Percentiles rank a stretch among this genome's conserved stretches.
Evolutionary conservation across 2,888 invertebrate genomes (phyloP).

Genomic region (Acanthosoma haemorrhoidale): DNA sequence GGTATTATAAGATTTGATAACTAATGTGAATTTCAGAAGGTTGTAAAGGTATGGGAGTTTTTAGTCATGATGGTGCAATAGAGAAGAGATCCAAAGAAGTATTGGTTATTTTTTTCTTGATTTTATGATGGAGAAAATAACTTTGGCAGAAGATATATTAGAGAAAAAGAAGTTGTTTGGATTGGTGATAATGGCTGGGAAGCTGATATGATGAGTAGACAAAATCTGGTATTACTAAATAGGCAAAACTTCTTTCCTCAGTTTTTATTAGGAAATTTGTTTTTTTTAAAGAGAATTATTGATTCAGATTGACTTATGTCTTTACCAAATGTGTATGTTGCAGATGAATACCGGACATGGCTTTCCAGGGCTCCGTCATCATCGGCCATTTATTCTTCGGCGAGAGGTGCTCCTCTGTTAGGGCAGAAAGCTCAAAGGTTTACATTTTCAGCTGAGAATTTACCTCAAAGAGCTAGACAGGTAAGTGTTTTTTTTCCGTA

Average conservation of each 20-base stretch:
- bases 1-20: too few species aligned
- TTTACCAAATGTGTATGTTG: conserved; percentile 65
- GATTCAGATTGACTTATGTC: conserved; percentile 49
- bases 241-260: background rate
- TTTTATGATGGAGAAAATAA: too few species aligned
- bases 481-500: conserved; percentile 18
- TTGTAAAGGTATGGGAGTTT: too few species aligned
- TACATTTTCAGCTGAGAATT: conserved; percentile 85
- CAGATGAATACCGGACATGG: conserved; percentile 92
- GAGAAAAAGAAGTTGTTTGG: too few species aligned
- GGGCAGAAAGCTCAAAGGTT: conserved; percentile 65
- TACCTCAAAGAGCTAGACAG: conserved; percentile 51
- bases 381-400: conserved; percentile 84
- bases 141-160: too few species aligned
- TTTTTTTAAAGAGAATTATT: background rate
- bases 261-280: background rate
- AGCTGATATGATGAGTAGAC: too few species aligned
- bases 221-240: conserved; percentile 4
- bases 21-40: too few species aligned
- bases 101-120: too few species aligned
- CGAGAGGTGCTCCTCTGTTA: conserved; percentile 43
- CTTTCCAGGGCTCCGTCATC: conserved; percentile 75
- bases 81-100: too few species aligned
- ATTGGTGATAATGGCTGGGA: too few species aligned
- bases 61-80: too few species aligned